Percentiles rank a stretch among this genome's conserved stretches.
phyloP scores from a whole-genome alignment of 2,888 invertebrate genomes.

The Rhamnusium bicolor region DNA sequence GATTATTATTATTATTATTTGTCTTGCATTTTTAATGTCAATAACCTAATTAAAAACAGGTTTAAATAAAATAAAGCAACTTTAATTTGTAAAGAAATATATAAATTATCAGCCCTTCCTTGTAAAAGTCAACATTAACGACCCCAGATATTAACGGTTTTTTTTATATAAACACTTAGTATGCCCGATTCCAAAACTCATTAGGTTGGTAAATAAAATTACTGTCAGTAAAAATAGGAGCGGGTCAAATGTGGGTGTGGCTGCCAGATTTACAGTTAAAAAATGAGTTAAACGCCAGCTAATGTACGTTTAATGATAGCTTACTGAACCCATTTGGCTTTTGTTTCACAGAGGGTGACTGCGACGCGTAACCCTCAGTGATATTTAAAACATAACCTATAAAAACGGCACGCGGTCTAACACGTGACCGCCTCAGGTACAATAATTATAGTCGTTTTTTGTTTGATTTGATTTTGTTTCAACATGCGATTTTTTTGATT shows the following conservation, averaged over 20 bases:
- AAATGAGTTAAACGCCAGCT: conserved; percentile 61
- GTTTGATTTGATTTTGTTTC: conserved; percentile 67
- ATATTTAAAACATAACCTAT: conserved; percentile 42
- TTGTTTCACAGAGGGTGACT: conserved; percentile 63
- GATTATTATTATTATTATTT: too few relatives aligned
- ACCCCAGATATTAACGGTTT: neutral
- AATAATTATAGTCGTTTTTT: conserved; percentile 56
- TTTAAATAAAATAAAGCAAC: too few relatives aligned
- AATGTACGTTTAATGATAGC: conserved; percentile 68
- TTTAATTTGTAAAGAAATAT: too few relatives aligned
- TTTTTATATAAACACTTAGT: conserved; percentile 29
- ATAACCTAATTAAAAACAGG: too few relatives aligned
- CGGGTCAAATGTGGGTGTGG: conserved; percentile 57
- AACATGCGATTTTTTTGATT: conserved; percentile 64
- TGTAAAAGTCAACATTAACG: neutral
- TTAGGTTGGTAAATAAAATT: conserved; percentile 45
- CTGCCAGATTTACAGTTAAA: conserved; percentile 61
- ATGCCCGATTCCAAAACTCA: conserved; percentile 27
- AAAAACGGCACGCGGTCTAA: conserved; percentile 45
- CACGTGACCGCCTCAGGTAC: conserved; percentile 61
- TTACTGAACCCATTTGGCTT: conserved; percentile 62
- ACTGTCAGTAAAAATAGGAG: conserved; percentile 35
- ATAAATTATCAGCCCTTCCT: too few relatives aligned
- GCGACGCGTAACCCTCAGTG: conserved; percentile 35
- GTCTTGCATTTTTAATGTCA: too few relatives aligned